phyloP scores from a whole-genome alignment of 2,113 vertebrate species.

The Cacatua alba region DNA sequence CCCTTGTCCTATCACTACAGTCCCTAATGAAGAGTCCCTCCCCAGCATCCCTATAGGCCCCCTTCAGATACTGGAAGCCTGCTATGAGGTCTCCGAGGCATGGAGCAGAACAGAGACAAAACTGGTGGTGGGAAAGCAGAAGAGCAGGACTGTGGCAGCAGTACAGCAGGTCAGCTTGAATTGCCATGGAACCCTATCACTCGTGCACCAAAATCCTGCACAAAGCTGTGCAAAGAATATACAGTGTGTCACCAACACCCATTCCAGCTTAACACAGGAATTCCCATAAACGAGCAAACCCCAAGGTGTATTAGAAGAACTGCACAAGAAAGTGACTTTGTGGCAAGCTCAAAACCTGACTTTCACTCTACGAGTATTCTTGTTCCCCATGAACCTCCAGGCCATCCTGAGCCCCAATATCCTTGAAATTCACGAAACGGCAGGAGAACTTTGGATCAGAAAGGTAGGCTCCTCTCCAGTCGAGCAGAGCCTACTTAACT shows the following conservation, averaged over 20 bases:
- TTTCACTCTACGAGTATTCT: background rate
- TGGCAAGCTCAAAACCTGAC: background rate
- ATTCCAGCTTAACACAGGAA: background rate
- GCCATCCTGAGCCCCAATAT: background rate
- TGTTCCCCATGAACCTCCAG: background rate
- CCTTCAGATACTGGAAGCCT: no score
- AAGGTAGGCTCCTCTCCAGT: background rate
- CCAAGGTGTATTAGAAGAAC: background rate
- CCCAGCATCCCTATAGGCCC: no score
- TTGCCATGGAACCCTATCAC: background rate
- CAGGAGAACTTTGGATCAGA: background rate
- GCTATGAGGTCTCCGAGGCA: no score
- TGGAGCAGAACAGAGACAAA: background rate
- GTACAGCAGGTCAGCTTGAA: background rate
- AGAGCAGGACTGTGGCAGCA: background rate
- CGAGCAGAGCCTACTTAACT: background rate
- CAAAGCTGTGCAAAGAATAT: background rate
- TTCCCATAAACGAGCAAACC: background rate
- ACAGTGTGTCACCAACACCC: accelerated
- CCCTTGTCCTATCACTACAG: no score
- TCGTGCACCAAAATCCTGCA: background rate
- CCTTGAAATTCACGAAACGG: background rate
- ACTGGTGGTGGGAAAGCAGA: background rate
- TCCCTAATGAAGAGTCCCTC: no score
- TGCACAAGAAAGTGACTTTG: background rate